These are phyloP conservation scores for Clavelina lepadiformis DNA, from an alignment of 23 tunicate species.

Conservation along the genomic window DNA sequence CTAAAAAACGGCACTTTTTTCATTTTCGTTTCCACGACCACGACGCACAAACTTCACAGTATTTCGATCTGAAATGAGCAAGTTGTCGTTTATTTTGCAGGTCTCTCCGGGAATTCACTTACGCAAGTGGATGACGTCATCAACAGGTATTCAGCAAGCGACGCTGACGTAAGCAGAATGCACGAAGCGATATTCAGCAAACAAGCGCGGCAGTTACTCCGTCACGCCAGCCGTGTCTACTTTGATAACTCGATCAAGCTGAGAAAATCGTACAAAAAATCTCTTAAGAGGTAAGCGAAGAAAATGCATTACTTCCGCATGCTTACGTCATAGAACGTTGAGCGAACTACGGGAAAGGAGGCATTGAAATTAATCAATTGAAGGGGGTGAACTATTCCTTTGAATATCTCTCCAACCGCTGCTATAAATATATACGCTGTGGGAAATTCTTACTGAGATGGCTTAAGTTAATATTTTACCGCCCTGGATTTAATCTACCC, in stretches of 20 bases:
- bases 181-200: constrained; percentile 23
- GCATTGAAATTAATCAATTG: too few species aligned
- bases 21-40: too few species aligned
- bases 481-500: too few species aligned
- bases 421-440: too few species aligned
- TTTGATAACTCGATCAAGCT: constrained; percentile 37
- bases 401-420: too few species aligned
- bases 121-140: constrained; percentile 41
- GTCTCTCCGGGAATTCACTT: constrained; percentile 42
- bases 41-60: background rate
- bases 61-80: background rate
- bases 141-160: constrained; percentile 9
- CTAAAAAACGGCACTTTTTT: too few species aligned
- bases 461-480: too few species aligned
- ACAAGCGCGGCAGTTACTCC: constrained; percentile 11
- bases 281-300: constrained; percentile 32
- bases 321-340: too few species aligned
- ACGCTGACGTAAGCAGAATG: constrained; percentile 29
- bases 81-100: constrained; percentile 8
- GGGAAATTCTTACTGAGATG: too few species aligned
- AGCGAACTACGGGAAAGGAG: too few species aligned
- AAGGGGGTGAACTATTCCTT: too few species aligned
- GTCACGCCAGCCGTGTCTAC: constrained; percentile 50
- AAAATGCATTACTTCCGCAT: too few species aligned
- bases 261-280: constrained; percentile 26